Base-by-base conservation (phyloP, 2,888 invertebrate genomes). In the Lymantria monacha region DNA sequence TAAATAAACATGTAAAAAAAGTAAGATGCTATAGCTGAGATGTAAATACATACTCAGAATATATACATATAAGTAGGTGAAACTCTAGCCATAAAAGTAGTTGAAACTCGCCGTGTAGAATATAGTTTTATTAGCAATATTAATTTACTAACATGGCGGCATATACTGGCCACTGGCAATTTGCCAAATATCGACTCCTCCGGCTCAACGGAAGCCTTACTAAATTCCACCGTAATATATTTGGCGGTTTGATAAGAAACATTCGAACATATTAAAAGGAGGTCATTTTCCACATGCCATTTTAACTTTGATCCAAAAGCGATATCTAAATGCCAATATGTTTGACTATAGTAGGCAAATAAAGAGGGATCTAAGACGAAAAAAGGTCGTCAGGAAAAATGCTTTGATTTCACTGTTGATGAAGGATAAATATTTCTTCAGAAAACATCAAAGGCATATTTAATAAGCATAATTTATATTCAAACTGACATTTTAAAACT, bases 71-170 rank as follows among this genome's bases (percentile, higher is more conserved):
- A 5, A 22, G 22, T 22, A 22, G 22, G 22, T 22, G 22, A 22
- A 22, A n/a, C n/a, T n/a, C n/a, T n/a, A n/a, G n/a, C n/a, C 5
- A 22, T 22, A 22, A 3, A 5, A 22, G 22, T 22, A 22, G 22
- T 2, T 22, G 22, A 22, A 22, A 22, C 22, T 22, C 2, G 22
- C 22, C 22, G 22, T 22, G 22, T 22, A n/a, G n/a, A n/a, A n/a
- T n/a, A n/a, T n/a, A 22, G 22, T 22, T 22, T 22, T 22, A 82
- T 77, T 78, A 82, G 72, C 73, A 76, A 81, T 86, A 87, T 87
- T 87, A 87, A 87, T 87, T 85, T 82, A 86, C 79, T 80, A 79
- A 81, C 81, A 81, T 79, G 76, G 73, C 76, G 69, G 64, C 74
- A 81, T 81, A 80, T 84, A 79, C 72, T 71, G 70, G 70, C 66